Evolutionary conservation across 2,888 invertebrate species (phyloP).

Genomic region (Mechanitis mazaeus): DNA sequence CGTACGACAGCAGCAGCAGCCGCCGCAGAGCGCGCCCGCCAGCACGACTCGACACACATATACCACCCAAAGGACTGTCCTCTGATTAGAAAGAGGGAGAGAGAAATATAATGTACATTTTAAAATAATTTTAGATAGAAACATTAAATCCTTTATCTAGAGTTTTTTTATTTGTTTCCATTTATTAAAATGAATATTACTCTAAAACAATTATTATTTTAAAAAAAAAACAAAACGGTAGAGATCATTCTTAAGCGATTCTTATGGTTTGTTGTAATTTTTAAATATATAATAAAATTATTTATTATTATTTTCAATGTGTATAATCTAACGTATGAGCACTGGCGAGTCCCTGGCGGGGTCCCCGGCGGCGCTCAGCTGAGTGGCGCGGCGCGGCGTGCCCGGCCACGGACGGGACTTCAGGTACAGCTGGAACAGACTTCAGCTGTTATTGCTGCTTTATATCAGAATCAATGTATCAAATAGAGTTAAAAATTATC

Average conservation of each 20-base stretch:
- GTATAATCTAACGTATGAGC: constrained; percentile 44
- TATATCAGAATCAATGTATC: too few species aligned
- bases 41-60: constrained; percentile 55
- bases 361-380: constrained; percentile 29
- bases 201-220: too few species aligned
- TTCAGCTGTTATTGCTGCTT: not conserved
- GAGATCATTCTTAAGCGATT: too few species aligned
- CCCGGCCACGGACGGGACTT: constrained; percentile 47
- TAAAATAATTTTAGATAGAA: not conserved
- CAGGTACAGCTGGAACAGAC: constrained; percentile 42
- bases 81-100: constrained; percentile 36
- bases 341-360: constrained; percentile 52
- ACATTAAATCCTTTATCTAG: too few species aligned
- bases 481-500: too few species aligned
- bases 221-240: too few species aligned
- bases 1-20: constrained; percentile 95
- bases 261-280: too few species aligned
- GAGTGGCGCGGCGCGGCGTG: constrained; percentile 38
- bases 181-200: too few species aligned
- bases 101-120: not conserved
- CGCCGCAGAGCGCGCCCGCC: constrained; percentile 80
- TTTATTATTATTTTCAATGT: not conserved
- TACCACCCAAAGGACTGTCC: constrained; percentile 36
- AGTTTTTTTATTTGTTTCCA: too few species aligned
- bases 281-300: not conserved